Base-by-base conservation (phyloP, 2,888 invertebrate genomes). In the Diarsia dahlii region DNA sequence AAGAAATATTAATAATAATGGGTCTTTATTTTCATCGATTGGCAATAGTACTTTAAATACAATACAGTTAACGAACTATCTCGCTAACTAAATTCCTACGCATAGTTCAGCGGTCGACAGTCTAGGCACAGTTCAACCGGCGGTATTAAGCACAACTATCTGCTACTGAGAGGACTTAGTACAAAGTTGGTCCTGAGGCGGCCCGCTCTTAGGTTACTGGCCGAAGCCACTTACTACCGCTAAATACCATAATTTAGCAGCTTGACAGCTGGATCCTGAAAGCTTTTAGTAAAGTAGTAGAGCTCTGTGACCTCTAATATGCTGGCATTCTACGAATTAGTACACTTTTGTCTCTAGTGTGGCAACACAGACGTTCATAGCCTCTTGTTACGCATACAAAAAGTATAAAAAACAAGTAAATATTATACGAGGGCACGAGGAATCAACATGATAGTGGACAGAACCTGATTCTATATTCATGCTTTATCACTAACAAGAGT, bases 131-230 rank as follows among this genome's bases (percentile, higher is more conserved):
- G 50, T 68, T 46, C 64, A 50, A 65, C 64, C 20, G 9, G 20
- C 23, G 39, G 58, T 67, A 48, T 23, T 60, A 52, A 56, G 46
- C 45, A 50, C 28, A 77, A 84, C 74, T 72, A 70, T 84, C 72
- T 50, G 77, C 46, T 65, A 34, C 64, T 28, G 54, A 10, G 3
- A 39, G 62, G 23, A 74, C 74, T 83, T 63, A 54, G 63, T 12
- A 63, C 70, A 62, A 72, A 81, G 71, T 81, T 81, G 56, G 45
- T 68, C 67, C 12, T 54, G 70, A 63, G 50, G 66, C 28, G 10
- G 34, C 12, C 6, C 15, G 60, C 82, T 58, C 58, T 48, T 46
- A 66, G 39, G 65, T 62, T 56, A 64, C 50, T n/a, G 46, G 23
- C n/a, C 28, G 66, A 66, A 71, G 56, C 56, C 28, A 72, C 50